phyloP scores from a whole-genome alignment of 1,140 invertebrate genomes.

The Apis mellifera region DNA sequence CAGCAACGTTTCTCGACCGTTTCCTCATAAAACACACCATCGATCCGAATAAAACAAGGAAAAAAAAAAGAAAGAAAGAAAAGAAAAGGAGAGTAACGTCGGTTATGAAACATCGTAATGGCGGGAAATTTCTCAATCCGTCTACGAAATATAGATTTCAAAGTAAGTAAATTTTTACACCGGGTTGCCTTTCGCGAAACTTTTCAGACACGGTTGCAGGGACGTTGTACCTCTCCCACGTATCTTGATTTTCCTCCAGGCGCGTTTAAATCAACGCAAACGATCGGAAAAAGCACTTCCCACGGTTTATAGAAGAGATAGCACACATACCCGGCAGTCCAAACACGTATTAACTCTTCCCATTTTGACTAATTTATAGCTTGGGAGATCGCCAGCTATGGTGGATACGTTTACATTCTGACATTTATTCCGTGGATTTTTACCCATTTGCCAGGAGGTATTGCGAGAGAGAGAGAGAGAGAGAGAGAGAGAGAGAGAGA shows the following conservation, averaged over 20 bases:
- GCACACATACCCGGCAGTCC: background rate
- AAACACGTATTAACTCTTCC: slow-evolving; percentile 36
- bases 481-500: slow-evolving; percentile 35
- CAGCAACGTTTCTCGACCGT: background rate
- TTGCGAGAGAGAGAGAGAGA: slow-evolving; percentile 23
- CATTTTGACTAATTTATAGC: slow-evolving; percentile 40
- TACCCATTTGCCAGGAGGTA: background rate
- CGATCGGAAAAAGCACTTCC: slow-evolving; percentile 29
- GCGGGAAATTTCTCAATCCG: slow-evolving; percentile 3
- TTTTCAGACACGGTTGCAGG: slow-evolving; percentile 2
- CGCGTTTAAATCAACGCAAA: slow-evolving; percentile 11
- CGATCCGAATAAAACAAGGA: background rate
- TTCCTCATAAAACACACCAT: background rate
- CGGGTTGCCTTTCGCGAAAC: background rate
- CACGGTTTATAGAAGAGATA: slow-evolving; percentile 42
- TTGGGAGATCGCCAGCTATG: slow-evolving; percentile 28
- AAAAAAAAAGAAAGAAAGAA: background rate
- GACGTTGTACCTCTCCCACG: too few species aligned
- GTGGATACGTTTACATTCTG: slow-evolving; percentile 30
- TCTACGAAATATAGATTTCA: background rate
- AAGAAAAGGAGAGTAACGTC: background rate
- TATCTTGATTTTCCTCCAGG: background rate
- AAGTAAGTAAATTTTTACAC: slow-evolving; percentile 2
- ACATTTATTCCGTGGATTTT: slow-evolving; percentile 27
- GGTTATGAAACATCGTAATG: background rate